Evolutionary conservation across 1,140 invertebrate species (phyloP), one percentile per base, ranked within the genome.

Genomic region (Choristoneura fumiferana): DNA sequence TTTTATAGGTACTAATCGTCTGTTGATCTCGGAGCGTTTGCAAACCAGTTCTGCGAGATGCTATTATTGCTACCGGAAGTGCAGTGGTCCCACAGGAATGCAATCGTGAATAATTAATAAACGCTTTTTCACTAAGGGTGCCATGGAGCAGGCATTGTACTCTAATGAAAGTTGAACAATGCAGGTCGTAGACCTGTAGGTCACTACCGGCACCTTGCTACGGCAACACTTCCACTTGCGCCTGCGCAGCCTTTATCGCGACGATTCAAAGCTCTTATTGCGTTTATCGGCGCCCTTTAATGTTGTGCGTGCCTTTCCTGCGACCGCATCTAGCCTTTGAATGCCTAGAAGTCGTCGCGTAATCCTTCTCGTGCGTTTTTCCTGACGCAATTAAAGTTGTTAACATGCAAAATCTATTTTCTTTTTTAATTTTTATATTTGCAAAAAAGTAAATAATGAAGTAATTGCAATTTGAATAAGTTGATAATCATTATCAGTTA

Each of bases 131-230:
- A 59, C 35, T 59, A 40, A 55, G 33, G 39, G 45, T 57, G 54
- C 12, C 55, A n/a, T n/a, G 43, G 55, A 45, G 38, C 57, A 68
- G 69, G 63, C 75, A 74, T 82, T 78, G 81, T 75, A 74, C 79
- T 76, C 52, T 73, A 74, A 82, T 81, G 71, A 71, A 77, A 76
- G 69, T 66, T 73, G 77, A 81, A 83, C 80, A 83, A 85, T 81
- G 74, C 76, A 73, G 82, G 80, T 83, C 82, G 80, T 73, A 72
- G 81, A 84, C 79, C 81, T 71, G 67, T 65, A 71, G 80, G 82
- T 81, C 78, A 80, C 69, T 69, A 69, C 76, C 69, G 69, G 65
- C 69, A 74, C 69, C 67, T 76, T 67, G 64, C 72, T 54, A 54
- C 57, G 49, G 49, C 39, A 22, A 49, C 52, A 40, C 8, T 13